A percentile compares a stretch with the other conserved stretches of the same genome.
phyloP scores from a whole-genome alignment of 1,140 invertebrate genomes.

The Planococcus citri region DNA sequence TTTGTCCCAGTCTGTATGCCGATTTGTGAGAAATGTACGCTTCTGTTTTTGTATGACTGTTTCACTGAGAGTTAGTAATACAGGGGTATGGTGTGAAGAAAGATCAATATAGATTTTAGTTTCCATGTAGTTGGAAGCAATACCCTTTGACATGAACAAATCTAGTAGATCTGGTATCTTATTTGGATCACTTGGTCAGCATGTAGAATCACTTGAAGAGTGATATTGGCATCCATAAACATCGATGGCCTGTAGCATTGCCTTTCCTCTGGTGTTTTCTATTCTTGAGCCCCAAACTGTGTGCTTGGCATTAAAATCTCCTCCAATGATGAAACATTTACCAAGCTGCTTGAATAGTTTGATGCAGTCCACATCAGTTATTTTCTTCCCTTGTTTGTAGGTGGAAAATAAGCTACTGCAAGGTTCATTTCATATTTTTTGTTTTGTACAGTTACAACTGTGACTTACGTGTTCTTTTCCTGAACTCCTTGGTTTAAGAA shows the following conservation, averaged over 20 bases:
- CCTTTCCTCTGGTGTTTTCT: slow-evolving; percentile 29
- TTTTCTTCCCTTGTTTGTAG: background rate
- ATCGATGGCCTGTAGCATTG: slow-evolving; percentile 29
- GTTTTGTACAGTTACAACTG: too few relatives aligned
- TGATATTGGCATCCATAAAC: slow-evolving; percentile 27
- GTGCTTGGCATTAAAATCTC: too few relatives aligned
- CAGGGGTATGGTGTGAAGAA: slow-evolving; percentile 29
- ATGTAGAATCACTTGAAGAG: slow-evolving; percentile 33
- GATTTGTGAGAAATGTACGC: background rate
- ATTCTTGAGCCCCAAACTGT: slow-evolving; percentile 29
- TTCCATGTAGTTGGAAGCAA: slow-evolving; percentile 26
- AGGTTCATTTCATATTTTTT: too few relatives aligned
- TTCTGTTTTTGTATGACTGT: slow-evolving; percentile 18
- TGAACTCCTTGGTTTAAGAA: too few relatives aligned
- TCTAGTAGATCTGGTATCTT: slow-evolving; percentile 33
- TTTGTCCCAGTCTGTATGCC: too few relatives aligned
- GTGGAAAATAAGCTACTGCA: too few relatives aligned
- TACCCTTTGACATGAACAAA: slow-evolving; percentile 31
- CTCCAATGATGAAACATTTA: too few relatives aligned
- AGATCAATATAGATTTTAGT: slow-evolving; percentile 22
- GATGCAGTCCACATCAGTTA: background rate
- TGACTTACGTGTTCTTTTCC: slow-evolving; percentile 8
- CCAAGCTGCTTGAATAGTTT: background rate
- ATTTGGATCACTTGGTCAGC: slow-evolving; percentile 32
- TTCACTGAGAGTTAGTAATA: slow-evolving; percentile 14